phyloP scores from a whole-genome alignment of 2,797 vertebrate genomes.

The Falco naumanni region DNA sequence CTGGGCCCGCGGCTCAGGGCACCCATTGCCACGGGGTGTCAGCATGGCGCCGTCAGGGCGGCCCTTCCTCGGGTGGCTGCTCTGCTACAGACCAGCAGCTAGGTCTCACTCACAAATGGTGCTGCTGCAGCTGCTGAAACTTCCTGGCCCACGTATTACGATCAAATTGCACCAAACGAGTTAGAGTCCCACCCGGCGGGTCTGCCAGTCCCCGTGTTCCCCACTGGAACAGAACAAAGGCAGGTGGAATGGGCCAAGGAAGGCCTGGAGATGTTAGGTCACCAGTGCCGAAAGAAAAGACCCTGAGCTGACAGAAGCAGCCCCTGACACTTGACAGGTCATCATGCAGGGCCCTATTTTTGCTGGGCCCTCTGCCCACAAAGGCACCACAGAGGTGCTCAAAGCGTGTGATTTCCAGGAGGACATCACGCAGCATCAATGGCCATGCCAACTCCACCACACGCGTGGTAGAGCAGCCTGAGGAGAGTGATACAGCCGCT shows the following conservation, averaged over 20 bases:
- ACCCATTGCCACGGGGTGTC: too few species aligned
- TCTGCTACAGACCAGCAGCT: not conserved
- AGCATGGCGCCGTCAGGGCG: not conserved
- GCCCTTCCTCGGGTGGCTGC: not conserved
- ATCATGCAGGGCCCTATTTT: not conserved
- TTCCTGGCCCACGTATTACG: not conserved
- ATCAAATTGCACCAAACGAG: not conserved
- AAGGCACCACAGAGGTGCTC: not conserved
- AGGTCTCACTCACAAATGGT: not conserved
- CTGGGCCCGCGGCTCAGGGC: too few species aligned
- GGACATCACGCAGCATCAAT: fast-evolving
- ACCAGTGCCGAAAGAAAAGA: not conserved
- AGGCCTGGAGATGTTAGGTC: not conserved
- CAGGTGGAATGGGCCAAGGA: not conserved
- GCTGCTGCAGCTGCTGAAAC: too few species aligned
- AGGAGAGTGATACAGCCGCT: fast-evolving
- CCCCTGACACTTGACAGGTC: not conserved
- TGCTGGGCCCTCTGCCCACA: not conserved
- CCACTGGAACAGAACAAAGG: not conserved
- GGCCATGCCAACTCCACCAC: not conserved
- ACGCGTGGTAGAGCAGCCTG: not conserved
- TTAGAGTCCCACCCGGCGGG: not conserved
- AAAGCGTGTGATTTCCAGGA: fast-evolving
- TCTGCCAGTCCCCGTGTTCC: not conserved
- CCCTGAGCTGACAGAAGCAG: not conserved